Conservation (phyloP, 2,888 invertebrate species). For the Andrena hattorfiana region DNA sequence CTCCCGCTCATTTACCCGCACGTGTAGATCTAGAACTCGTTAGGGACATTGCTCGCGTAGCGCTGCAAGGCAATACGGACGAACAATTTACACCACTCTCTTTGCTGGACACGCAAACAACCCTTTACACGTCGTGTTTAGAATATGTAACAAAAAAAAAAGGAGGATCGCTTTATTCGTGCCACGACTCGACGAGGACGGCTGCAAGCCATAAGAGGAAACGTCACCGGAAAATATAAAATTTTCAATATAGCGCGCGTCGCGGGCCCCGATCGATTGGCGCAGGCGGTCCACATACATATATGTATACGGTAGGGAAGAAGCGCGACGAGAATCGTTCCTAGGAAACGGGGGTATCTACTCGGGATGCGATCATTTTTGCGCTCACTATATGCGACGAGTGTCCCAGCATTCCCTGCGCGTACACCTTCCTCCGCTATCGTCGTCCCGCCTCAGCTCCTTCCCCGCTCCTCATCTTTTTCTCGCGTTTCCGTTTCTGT, state of each 20-base stretch:
- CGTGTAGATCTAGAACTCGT: slow-evolving; percentile 17
- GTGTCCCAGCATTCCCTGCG: slow-evolving; percentile 61
- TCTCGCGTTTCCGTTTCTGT: slow-evolving; percentile 63
- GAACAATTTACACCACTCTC: slow-evolving; percentile 40
- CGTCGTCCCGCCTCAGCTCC: slow-evolving; percentile 43
- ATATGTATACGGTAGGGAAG: slow-evolving; percentile 51
- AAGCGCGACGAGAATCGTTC: slow-evolving; percentile 53
- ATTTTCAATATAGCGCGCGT: slow-evolving; percentile 17
- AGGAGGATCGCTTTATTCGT: neutral
- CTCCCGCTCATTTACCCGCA: neutral
- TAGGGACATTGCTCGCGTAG: slow-evolving; percentile 31
- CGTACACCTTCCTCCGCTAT: slow-evolving; percentile 57
- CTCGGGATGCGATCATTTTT: slow-evolving; percentile 55
- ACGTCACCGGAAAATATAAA: neutral
- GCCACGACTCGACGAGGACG: neutral
- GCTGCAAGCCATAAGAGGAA: neutral
- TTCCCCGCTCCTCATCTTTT: slow-evolving; percentile 56
- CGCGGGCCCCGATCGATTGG: neutral
- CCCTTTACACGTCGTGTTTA: slow-evolving; percentile 16
- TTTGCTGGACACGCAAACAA: slow-evolving; percentile 33
- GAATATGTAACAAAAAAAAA: slow-evolving; percentile 26
- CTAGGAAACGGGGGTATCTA: slow-evolving; percentile 57
- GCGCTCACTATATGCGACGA: slow-evolving; percentile 45
- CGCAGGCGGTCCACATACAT: slow-evolving; percentile 17
- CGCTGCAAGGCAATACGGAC: slow-evolving; percentile 15